phyloP scores from a whole-genome alignment of 2,888 invertebrate species.

The Branchellion lobata region DNA sequence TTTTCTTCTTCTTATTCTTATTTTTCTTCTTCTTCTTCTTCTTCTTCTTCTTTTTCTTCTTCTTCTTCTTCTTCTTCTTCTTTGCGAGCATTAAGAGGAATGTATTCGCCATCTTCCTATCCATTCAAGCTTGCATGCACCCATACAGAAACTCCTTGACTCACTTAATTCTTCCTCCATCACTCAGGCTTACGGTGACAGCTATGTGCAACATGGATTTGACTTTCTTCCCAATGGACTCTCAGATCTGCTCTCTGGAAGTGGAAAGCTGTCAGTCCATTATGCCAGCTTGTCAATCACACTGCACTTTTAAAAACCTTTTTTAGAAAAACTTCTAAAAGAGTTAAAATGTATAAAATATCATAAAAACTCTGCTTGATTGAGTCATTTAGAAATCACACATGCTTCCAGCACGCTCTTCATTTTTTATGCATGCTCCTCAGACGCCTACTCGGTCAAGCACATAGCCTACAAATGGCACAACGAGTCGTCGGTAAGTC shows the following conservation, averaged over 20 bases:
- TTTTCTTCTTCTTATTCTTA: too few species aligned
- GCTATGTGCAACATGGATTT: conserved; percentile 55
- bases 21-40: too few species aligned
- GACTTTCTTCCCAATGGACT: conserved; percentile 56
- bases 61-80: too few species aligned
- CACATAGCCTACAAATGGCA: conserved; percentile 61
- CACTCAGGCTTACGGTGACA: conserved; percentile 54
- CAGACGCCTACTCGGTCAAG: conserved; percentile 59
- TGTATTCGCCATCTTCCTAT: too few species aligned
- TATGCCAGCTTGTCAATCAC: not conserved
- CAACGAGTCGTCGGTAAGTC: conserved; percentile 52
- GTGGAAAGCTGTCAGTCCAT: conserved; percentile 56
- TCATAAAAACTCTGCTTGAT: too few species aligned
- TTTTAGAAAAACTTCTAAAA: too few species aligned
- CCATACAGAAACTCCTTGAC: too few species aligned
- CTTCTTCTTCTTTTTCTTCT: too few species aligned
- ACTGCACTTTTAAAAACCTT: not conserved
- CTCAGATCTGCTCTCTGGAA: conserved; percentile 54
- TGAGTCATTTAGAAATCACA: not conserved
- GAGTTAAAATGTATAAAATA: too few species aligned
- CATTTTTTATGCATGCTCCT: not conserved
- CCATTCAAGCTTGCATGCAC: too few species aligned
- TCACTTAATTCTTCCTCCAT: too few species aligned
- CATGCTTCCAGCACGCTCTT: not conserved
- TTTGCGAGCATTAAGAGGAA: too few species aligned